A percentile compares a stretch with the other conserved stretches of the same genome.
Conservation (phyloP, 2,888 invertebrate species). For the Drosophila leonis region DNA sequence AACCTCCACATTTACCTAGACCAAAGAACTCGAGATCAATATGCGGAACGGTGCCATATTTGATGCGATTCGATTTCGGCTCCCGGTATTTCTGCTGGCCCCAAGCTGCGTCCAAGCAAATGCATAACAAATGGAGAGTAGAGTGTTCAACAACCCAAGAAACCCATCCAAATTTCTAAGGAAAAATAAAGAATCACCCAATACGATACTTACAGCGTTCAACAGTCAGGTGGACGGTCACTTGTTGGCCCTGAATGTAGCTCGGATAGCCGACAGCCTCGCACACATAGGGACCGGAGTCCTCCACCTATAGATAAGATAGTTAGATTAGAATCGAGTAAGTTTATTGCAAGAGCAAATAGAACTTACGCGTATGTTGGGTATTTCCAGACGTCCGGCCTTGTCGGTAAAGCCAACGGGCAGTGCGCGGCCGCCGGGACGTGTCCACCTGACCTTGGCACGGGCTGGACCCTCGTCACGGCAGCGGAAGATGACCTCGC, state of each 20-base stretch:
- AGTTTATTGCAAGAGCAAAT: rapidly evolving
- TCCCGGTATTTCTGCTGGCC: slow-evolving; percentile 82
- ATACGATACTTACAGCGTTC: slow-evolving; percentile 90
- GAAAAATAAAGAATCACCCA: neutral
- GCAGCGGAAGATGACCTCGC: slow-evolving; percentile 97
- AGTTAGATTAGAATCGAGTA: neutral
- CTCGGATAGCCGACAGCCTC: slow-evolving; percentile 90
- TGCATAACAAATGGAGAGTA: neutral
- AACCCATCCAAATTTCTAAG: neutral
- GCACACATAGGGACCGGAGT: slow-evolving; percentile 94
- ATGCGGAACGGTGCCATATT: slow-evolving; percentile 87
- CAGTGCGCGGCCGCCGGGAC: slow-evolving; percentile 90
- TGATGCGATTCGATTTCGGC: slow-evolving; percentile 85
- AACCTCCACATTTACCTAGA: slow-evolving; percentile 85
- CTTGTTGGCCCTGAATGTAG: slow-evolving; percentile 88
- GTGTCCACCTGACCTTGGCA: slow-evolving; percentile 91
- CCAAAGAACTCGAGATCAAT: slow-evolving; percentile 88
- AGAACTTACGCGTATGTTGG: slow-evolving; percentile 89
- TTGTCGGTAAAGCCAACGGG: slow-evolving; percentile 91
- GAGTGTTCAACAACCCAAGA: neutral
- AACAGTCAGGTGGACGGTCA: slow-evolving; percentile 90
- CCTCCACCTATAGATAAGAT: slow-evolving; percentile 86
- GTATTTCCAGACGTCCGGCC: slow-evolving; percentile 94
- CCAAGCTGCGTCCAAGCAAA: slow-evolving; percentile 83
- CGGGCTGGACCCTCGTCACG: slow-evolving; percentile 94